Evolutionary conservation across 2,888 invertebrate species (phyloP), one percentile per base, ranked within the genome.

Genomic region (Cataglyphis rosenhaueri): DNA sequence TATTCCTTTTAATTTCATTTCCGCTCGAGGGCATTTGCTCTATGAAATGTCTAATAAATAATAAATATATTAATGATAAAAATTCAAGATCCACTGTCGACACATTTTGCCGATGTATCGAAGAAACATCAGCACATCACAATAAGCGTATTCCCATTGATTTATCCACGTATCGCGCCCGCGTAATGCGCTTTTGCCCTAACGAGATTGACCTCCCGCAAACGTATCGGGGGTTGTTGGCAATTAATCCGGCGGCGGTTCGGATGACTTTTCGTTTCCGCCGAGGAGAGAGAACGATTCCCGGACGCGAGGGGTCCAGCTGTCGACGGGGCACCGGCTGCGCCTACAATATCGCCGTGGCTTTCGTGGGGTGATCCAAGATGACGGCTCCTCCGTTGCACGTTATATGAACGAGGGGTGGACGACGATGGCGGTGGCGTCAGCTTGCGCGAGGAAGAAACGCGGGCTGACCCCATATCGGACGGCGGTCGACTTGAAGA

Each of bases 291-390:
- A 66, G 25, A 12, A 48, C 32, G 83, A 25, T 9, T 18, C 21
- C 25, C 10, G 15, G 29, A 74, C 83, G 81, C 83, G 78, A 84
- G 86, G 83, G 90, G 87, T 74, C 87, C 93, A 93, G 93, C 93
- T 93, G 93, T 92, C 91, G 92, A 87, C 90, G 85, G 86, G 92
- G 90, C 92, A 92, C 93, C 93, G 93, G 93, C 93, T 93, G 93
- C 91, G 91, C 87, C 86, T 89, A 90, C 91, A 92, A 92, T 92
- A 92, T 92, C 87, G 38, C 83, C 89, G 86, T 78, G 88, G 91
- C 92, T 90, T 91, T 92, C 90, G 48, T 52, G 48, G 91, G 88
- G 86, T 87, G 88, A 86, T 88, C 83, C 86, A 88, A 89, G 89
- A 89, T 89, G 89, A 89, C 89, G 88, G 83, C 75, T 84, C 83